These are phyloP conservation scores for Hoplodrina blanda DNA, from an alignment of 2,888 invertebrate genomes.

Conservation along the genomic window DNA sequence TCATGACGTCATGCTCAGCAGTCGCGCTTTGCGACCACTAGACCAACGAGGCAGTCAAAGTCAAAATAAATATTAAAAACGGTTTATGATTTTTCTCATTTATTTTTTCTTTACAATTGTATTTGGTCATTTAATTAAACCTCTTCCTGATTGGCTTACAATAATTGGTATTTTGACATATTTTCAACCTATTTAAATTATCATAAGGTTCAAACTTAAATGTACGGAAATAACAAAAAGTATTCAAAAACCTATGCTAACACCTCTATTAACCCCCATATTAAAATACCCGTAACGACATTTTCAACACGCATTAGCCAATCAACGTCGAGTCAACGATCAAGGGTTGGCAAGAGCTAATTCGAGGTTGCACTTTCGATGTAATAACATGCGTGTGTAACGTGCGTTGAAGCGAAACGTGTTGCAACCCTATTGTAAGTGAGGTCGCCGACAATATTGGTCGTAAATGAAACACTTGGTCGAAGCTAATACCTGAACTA, in stretches of 20 bases:
- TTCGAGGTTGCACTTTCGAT: constrained; percentile 79
- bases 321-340: constrained; percentile 54
- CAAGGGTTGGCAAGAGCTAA: constrained; percentile 71
- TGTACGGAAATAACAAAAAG: neutral
- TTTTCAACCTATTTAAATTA: neutral
- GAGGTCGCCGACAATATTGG: constrained; percentile 65
- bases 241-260: neutral
- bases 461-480: constrained; percentile 48
- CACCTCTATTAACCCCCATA: constrained; percentile 3
- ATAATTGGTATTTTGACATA: neutral
- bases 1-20: too few species aligned
- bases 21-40: too few species aligned
- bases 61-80: too few species aligned
- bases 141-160: too few species aligned
- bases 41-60: too few species aligned
- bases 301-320: constrained; percentile 43
- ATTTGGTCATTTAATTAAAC: too few species aligned
- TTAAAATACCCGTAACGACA: constrained; percentile 29
- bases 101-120: too few species aligned
- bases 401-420: constrained; percentile 74
- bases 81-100: too few species aligned
- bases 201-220: neutral
- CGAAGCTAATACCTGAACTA: constrained; percentile 29
- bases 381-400: constrained; percentile 71
- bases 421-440: constrained; percentile 73